These are phyloP conservation scores for Grapholita molesta DNA, from an alignment of 1,140 invertebrate species.

Conservation along the genomic window DNA sequence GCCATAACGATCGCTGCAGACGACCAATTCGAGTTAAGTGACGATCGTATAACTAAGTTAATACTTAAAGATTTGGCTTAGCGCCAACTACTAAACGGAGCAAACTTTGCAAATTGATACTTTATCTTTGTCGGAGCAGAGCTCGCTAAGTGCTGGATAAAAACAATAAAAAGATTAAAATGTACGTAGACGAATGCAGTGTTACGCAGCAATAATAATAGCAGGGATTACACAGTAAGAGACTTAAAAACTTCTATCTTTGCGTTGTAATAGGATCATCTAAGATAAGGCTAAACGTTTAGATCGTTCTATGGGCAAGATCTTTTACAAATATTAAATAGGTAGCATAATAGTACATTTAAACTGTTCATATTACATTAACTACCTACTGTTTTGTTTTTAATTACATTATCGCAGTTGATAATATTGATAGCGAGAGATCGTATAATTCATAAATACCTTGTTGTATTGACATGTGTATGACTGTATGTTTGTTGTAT, in stretches of 20 bases:
- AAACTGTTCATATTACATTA: background rate
- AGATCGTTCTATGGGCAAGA: background rate
- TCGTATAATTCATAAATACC: too few relatives aligned
- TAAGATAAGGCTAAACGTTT: background rate
- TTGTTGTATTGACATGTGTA: background rate
- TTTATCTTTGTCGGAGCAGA: slow-evolving; percentile 19
- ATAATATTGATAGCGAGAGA: background rate
- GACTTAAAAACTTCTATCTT: background rate
- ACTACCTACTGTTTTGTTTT: background rate
- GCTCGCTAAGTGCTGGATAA: background rate
- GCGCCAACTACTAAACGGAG: slow-evolving; percentile 18
- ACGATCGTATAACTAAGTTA: slow-evolving; percentile 1
- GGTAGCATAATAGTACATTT: too few relatives aligned
- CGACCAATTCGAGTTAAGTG: background rate
- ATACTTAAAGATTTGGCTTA: slow-evolving; percentile 19
- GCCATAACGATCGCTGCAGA: background rate
- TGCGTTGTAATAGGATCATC: background rate
- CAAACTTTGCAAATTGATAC: slow-evolving; percentile 25
- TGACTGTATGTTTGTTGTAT: too few relatives aligned
- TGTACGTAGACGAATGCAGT: background rate
- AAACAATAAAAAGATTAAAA: slow-evolving; percentile 14
- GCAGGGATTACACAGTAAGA: background rate
- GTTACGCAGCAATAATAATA: background rate
- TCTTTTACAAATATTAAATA: background rate
- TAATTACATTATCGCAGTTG: background rate